These are phyloP conservation scores for Drosophila picticornis DNA, from an alignment of 2,888 invertebrate genomes.

Conservation along the genomic window DNA sequence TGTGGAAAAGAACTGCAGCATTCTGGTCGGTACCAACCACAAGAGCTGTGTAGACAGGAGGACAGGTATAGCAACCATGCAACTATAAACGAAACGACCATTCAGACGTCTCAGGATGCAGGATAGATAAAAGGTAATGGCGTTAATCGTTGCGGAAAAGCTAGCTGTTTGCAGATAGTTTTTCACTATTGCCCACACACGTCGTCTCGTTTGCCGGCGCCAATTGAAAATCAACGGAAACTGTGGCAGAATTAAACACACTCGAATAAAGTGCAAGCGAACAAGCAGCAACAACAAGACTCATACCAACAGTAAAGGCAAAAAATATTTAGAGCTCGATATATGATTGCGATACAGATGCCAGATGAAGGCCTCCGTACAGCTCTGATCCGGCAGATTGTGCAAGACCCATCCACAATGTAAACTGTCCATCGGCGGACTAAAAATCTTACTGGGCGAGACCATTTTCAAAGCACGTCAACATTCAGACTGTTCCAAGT, in stretches of 20 bases:
- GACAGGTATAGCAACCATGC: conserved; percentile 34
- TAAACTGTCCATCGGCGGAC: conserved; percentile 36
- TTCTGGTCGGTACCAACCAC: conserved; percentile 50
- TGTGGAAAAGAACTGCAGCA: conserved; percentile 46
- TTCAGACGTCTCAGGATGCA: conserved; percentile 45
- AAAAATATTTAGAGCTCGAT: conserved; percentile 59
- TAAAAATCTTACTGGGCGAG: conserved; percentile 52
- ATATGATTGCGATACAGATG: conserved; percentile 65
- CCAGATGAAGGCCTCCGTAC: conserved; percentile 60
- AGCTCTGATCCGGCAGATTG: conserved; percentile 50
- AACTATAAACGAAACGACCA: conserved; percentile 38
- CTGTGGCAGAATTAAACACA: conserved; percentile 25
- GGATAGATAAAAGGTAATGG: conserved; percentile 35
- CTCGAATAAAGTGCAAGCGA: neutral
- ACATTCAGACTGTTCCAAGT: conserved; percentile 22
- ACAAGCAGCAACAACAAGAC: neutral
- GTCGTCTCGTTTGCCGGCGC: conserved; percentile 23
- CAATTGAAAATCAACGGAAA: conserved; percentile 53
- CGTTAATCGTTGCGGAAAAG: conserved; percentile 41
- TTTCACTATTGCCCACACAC: conserved; percentile 17
- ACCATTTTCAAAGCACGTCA: conserved; percentile 41
- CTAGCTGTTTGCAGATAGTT: conserved; percentile 47
- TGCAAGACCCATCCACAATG: conserved; percentile 49
- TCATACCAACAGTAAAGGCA: conserved; percentile 59
- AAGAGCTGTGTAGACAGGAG: conserved; percentile 33